Conservation (phyloP, 2,888 invertebrate genomes). For the Leptinotarsa peninsularis region DNA sequence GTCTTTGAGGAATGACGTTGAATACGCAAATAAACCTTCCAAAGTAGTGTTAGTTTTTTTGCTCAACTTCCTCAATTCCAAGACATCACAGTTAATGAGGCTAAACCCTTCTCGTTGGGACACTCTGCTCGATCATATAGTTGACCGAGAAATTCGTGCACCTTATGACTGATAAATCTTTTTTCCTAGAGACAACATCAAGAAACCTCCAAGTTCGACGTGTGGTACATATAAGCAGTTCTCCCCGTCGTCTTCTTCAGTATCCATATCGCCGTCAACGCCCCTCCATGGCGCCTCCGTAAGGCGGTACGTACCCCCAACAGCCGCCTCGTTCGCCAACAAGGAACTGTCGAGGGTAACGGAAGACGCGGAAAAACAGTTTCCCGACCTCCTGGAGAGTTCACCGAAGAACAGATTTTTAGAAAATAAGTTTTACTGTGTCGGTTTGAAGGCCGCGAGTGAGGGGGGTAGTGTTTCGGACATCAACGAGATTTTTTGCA, state of each 20-base stretch:
- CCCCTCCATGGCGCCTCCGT: slow-evolving; percentile 29
- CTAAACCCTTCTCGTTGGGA: too few species aligned
- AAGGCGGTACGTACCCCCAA: slow-evolving; percentile 31
- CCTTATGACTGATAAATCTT: slow-evolving; percentile 53
- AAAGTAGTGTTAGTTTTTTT: too few species aligned
- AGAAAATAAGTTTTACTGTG: slow-evolving; percentile 34
- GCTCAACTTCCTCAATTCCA: too few species aligned
- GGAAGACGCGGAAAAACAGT: slow-evolving; percentile 58
- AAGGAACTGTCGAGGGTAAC: slow-evolving; percentile 56
- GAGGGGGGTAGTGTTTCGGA: slow-evolving; percentile 62
- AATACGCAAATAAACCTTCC: too few species aligned
- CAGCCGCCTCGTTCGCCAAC: slow-evolving; percentile 45
- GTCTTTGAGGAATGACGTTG: too few species aligned
- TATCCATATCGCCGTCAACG: slow-evolving; percentile 67
- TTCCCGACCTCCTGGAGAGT: slow-evolving; percentile 63
- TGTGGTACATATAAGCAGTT: slow-evolving; percentile 64
- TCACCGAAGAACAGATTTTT: slow-evolving; percentile 53
- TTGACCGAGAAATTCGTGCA: too few species aligned
- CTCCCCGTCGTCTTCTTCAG: slow-evolving; percentile 63
- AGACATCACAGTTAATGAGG: too few species aligned
- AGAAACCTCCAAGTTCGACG: slow-evolving; percentile 63
- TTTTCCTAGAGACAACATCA: slow-evolving; percentile 67
- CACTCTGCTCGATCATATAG: too few species aligned
- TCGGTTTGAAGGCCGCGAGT: neutral
- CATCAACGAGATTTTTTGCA: slow-evolving; percentile 71